Conservation (phyloP, 2,797 vertebrate species). For the Amphiprion clarkii region DNA sequence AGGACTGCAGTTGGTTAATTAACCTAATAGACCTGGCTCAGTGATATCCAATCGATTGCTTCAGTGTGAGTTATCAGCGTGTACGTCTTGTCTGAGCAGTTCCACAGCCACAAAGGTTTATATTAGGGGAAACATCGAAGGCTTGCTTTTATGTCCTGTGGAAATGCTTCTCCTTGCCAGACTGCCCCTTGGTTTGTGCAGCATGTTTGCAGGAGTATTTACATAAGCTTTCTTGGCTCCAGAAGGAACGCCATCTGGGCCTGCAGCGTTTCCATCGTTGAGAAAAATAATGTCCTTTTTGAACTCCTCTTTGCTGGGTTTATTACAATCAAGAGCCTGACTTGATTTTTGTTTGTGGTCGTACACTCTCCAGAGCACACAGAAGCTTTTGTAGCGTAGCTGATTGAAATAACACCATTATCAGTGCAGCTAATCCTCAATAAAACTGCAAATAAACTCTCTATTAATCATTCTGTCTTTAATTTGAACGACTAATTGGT, state of each 20-base stretch:
- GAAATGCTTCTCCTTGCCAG: background rate
- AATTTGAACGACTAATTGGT: too few species aligned
- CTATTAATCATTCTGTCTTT: too few species aligned
- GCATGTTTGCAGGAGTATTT: constrained; percentile 27
- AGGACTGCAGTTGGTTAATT: constrained; percentile 49
- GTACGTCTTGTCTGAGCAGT: background rate
- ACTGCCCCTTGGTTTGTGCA: constrained; percentile 11
- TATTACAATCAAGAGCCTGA: constrained; percentile 2
- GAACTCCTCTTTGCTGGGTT: constrained; percentile 10
- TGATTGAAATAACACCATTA: too few species aligned
- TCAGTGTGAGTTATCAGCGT: background rate
- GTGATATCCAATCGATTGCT: constrained; percentile 8
- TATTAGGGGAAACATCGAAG: background rate
- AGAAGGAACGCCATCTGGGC: constrained; percentile 53
- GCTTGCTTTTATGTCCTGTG: background rate
- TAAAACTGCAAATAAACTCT: too few species aligned
- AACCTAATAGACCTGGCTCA: constrained; percentile 39
- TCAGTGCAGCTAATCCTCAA: too few species aligned
- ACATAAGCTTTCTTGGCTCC: constrained; percentile 42
- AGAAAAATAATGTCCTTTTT: constrained; percentile 21
- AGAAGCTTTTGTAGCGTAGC: background rate
- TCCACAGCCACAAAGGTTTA: constrained; percentile 10
- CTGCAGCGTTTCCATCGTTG: constrained; percentile 18
- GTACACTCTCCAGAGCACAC: background rate
- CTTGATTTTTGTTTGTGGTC: background rate